Conservation (phyloP, 2,113 vertebrate genomes). For the Gulo gulo region DNA sequence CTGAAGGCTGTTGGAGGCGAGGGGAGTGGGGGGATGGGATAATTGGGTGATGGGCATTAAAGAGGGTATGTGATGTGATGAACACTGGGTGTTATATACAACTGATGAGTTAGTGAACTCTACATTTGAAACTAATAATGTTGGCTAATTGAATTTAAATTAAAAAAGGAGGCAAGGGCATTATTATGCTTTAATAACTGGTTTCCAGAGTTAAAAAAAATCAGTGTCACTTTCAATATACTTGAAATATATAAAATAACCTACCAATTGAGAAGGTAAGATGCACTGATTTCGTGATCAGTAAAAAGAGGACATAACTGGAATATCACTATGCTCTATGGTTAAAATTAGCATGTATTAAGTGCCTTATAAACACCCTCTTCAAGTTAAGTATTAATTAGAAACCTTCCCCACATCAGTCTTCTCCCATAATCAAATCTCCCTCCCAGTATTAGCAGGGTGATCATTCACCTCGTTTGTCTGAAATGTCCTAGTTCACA, state of each 20-base stretch:
- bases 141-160: too few species aligned
- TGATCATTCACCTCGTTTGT: neutral
- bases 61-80: too few species aligned
- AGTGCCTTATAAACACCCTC: neutral
- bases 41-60: too few species aligned
- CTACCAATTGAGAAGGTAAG: neutral
- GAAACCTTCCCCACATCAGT: neutral
- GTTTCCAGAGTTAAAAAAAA: neutral
- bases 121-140: too few species aligned
- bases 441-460: neutral
- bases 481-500: slow-evolving; percentile 2
- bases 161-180: neutral
- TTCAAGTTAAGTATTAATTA: neutral
- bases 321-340: neutral
- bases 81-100: too few species aligned
- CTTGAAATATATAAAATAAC: neutral
- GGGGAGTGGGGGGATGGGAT: too few species aligned
- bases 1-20: too few species aligned
- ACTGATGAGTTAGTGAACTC: too few species aligned
- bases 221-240: neutral
- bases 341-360: slow-evolving; percentile 13
- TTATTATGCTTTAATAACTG: neutral
- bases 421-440: neutral
- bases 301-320: neutral
- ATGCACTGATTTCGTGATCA: neutral